Conservation (phyloP, 2,797 vertebrate genomes). For the Galaxias olidus region DNA sequence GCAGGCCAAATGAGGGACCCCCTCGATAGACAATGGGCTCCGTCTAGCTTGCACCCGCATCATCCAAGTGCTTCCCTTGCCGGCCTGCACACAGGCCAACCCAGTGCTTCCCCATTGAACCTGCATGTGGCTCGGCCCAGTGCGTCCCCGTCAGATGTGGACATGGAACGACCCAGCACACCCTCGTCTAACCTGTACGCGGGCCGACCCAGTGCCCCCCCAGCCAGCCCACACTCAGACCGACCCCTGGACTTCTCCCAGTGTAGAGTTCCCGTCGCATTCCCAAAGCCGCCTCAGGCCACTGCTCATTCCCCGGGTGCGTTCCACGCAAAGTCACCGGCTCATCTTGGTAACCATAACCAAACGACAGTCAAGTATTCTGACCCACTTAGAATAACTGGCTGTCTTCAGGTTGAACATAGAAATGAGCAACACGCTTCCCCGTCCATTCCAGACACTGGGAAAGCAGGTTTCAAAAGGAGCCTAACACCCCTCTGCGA, state of each 20-base stretch:
- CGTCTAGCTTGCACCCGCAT: conserved; percentile 27
- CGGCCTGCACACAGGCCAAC: conserved; percentile 23
- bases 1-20: conserved; percentile 46
- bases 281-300: conserved; percentile 27
- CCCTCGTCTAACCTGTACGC: conserved; percentile 14
- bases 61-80: conserved; percentile 29
- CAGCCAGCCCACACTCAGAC: conserved; percentile 24
- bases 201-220: conserved; percentile 24
- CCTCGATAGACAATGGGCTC: conserved; percentile 43
- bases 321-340: conserved; percentile 49
- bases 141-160: conserved; percentile 6
- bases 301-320: conserved; percentile 21
- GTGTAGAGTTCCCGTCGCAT: conserved; percentile 37
- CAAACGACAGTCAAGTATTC: conserved; percentile 25
- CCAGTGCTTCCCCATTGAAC: background rate
- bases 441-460: conserved; percentile 6
- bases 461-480: conserved; percentile 46
- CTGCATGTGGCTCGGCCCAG: conserved; percentile 18
- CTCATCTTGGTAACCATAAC: conserved; percentile 28
- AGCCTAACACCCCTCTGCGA: conserved; percentile 24
- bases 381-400: conserved; percentile 35
- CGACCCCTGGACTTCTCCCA: conserved; percentile 46
- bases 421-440: conserved; percentile 25
- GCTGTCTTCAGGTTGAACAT: conserved; percentile 28
- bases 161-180: background rate